Evolutionary conservation across 2,888 invertebrate species (phyloP).

Genomic region (Brachypalpus laphriformis): DNA sequence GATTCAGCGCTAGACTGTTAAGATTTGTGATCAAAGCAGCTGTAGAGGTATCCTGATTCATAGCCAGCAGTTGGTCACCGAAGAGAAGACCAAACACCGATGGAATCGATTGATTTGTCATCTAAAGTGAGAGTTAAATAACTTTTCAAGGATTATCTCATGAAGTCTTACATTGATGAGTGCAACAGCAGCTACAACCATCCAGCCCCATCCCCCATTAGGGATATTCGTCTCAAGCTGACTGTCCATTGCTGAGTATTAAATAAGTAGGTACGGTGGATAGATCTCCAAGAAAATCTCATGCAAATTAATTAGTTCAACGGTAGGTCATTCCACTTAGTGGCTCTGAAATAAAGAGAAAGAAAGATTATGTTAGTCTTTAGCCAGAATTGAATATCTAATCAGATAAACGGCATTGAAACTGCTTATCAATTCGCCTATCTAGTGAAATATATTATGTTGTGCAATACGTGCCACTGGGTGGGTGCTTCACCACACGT

Average conservation of each 20-base stretch:
- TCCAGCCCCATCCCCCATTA: conserved; percentile 91
- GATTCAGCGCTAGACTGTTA: conserved; percentile 83
- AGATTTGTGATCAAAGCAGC: conserved; percentile 88
- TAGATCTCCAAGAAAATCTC: background rate
- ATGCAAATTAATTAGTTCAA: background rate
- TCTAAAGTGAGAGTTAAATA: conserved; percentile 81
- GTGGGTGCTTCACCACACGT: background rate
- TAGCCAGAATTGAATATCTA: background rate
- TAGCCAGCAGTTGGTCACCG: conserved; percentile 86
- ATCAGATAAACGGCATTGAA: background rate
- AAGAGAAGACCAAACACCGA: conserved; percentile 89
- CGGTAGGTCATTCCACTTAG: background rate
- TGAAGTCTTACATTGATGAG: conserved; percentile 86
- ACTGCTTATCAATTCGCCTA: background rate
- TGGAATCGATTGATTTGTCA: conserved; percentile 88
- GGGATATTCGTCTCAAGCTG: conserved; percentile 80
- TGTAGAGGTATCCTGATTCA: conserved; percentile 87
- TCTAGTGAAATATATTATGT: background rate
- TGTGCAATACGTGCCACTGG: background rate
- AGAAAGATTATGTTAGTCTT: background rate
- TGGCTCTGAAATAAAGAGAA: background rate
- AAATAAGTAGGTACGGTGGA: too few relatives aligned
- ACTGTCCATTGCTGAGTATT: conserved; percentile 32
- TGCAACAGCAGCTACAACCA: conserved; percentile 87
- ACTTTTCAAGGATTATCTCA: background rate